Evolutionary conservation across 2,797 vertebrate genomes (phyloP).

Genomic region (Acomys russatus): DNA sequence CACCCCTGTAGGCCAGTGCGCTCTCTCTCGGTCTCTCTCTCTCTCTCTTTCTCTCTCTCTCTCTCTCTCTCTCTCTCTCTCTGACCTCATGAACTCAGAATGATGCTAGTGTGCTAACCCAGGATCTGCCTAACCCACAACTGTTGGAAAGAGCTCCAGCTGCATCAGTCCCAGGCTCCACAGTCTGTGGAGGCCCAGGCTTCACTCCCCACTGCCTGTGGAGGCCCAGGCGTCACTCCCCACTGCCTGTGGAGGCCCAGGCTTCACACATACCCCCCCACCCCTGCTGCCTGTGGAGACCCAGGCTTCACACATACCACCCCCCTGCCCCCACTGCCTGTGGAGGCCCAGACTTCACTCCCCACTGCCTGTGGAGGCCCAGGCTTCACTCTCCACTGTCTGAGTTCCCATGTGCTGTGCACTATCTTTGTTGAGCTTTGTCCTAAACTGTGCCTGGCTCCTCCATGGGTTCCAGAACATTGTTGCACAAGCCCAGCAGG

Average conservation of each 20-base stretch:
- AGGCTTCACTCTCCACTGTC: not conserved
- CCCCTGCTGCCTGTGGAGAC: no score
- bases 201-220: no score
- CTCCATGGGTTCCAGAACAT: not conserved
- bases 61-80: not conserved
- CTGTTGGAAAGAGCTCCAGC: not conserved
- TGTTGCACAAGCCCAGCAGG: not conserved
- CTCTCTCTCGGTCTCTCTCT: not conserved
- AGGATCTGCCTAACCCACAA: not conserved
- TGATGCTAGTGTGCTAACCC: no score
- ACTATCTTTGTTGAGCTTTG: not conserved
- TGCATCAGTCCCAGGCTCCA: not conserved
- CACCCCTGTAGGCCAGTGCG: rapidly evolving
- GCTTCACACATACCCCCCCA: no score
- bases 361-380: not conserved
- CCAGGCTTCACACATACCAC: no score
- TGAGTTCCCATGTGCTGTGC: not conserved
- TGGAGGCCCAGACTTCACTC: no score
- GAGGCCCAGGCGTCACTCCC: no score
- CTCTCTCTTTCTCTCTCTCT: no score
- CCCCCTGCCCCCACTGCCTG: no score
- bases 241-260: no score
- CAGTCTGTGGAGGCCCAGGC: not conserved
- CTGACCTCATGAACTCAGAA: not conserved
- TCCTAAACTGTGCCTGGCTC: not conserved